Conservation (phyloP, 2,888 invertebrate genomes). For the Nymphalis polychloros region DNA sequence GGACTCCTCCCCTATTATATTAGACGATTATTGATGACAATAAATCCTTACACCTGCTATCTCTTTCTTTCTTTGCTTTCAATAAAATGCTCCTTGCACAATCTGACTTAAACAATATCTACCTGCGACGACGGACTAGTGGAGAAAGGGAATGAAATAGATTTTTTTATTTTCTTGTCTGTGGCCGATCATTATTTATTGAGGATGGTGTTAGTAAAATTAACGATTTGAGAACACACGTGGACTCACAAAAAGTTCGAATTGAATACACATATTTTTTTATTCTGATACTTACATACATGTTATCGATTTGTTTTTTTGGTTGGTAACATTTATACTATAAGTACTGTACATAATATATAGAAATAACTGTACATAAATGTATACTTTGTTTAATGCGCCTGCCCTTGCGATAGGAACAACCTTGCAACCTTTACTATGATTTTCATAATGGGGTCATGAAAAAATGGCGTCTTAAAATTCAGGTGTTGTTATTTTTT, state of each 20-base stretch:
- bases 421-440: no score
- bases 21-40: not conserved
- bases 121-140: conserved; percentile 30
- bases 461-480: no score
- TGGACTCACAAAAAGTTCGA: conserved; percentile 35
- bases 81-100: conserved; percentile 21
- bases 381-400: no score
- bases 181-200: conserved; percentile 35
- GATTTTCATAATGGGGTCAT: no score
- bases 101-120: conserved; percentile 19
- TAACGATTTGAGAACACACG: conserved; percentile 32
- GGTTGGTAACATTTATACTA: not conserved
- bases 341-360: no score
- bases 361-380: no score
- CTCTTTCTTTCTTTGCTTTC: conserved; percentile 21
- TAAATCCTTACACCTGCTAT: conserved; percentile 9
- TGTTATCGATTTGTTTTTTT: conserved; percentile 1
- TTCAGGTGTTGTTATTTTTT: no score
- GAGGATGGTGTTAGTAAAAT: conserved; percentile 28
- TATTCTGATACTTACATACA: not conserved
- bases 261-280: conserved; percentile 27
- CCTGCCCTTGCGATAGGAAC: no score
- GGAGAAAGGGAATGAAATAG: conserved; percentile 28
- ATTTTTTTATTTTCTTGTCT: conserved; percentile 29
- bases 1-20: no score